Evolutionary conservation across 2,797 vertebrate genomes (phyloP).

Genomic region (Alauda arvensis): DNA sequence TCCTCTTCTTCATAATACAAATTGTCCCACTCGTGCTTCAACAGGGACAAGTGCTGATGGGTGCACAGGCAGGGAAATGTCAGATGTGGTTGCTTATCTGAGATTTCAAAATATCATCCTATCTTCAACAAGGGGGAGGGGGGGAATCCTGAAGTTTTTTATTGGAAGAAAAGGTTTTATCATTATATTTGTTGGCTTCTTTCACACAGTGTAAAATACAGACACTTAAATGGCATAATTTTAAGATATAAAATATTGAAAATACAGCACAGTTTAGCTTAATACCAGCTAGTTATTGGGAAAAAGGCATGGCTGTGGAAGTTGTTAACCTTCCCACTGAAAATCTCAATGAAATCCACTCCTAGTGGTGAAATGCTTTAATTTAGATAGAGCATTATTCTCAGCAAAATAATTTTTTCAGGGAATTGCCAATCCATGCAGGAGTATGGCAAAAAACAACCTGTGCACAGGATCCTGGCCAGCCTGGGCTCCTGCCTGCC

Average conservation of each 20-base stretch:
- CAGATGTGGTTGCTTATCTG: neutral
- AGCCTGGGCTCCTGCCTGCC: neutral
- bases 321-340: neutral
- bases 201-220: neutral
- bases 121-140: neutral
- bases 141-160: neutral
- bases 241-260: neutral
- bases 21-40: neutral
- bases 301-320: neutral
- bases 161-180: neutral
- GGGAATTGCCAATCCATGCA: neutral
- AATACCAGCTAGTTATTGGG: neutral
- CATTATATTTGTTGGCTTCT: neutral
- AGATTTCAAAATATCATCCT: neutral
- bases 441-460: neutral
- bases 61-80: neutral
- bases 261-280: neutral
- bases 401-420: neutral
- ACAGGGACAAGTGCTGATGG: neutral
- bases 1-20: neutral
- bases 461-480: rapidly evolving
- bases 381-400: neutral
- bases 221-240: neutral
- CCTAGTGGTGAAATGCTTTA: neutral
- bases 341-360: neutral